These are phyloP conservation scores for Manis pentadactyla DNA, from an alignment of 2,797 vertebrate species.

Conservation along the genomic window DNA sequence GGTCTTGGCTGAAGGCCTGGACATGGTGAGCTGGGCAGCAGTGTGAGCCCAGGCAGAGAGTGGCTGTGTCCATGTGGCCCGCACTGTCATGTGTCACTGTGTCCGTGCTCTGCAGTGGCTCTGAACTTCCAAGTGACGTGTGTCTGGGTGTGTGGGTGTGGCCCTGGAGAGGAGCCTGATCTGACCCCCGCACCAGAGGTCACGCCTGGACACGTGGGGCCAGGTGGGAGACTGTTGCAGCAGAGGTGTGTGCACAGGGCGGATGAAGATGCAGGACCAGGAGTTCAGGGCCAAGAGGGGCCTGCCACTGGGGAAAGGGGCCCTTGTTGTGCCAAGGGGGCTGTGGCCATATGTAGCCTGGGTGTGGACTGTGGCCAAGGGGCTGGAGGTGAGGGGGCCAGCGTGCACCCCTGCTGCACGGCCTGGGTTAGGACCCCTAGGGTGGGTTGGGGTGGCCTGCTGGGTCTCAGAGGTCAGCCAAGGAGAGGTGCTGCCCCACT, in stretches of 20 bases:
- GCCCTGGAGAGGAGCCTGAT: neutral
- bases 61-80: neutral
- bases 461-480: fast-evolving
- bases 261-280: neutral
- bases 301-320: fast-evolving
- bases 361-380: neutral
- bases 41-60: neutral
- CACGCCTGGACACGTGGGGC: neutral
- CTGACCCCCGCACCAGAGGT: neutral
- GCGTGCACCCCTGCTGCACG: fast-evolving
- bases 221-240: no score
- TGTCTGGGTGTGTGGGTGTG: neutral
- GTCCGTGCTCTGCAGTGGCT: no score
- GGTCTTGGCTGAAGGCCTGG: neutral
- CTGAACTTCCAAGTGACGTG: fast-evolving
- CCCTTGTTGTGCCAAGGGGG: no score
- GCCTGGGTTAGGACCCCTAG: neutral
- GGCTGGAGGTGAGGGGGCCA: no score
- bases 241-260: fast-evolving
- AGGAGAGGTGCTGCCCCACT: neutral
- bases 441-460: neutral
- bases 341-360: no score
- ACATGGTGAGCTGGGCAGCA: neutral
- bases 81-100: no score
- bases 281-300: fast-evolving